A percentile compares a stretch with the other conserved stretches of the same genome.
Evolutionary conservation across 2,888 invertebrate species (phyloP).

Genomic region (Flabesymbios commensalis): DNA sequence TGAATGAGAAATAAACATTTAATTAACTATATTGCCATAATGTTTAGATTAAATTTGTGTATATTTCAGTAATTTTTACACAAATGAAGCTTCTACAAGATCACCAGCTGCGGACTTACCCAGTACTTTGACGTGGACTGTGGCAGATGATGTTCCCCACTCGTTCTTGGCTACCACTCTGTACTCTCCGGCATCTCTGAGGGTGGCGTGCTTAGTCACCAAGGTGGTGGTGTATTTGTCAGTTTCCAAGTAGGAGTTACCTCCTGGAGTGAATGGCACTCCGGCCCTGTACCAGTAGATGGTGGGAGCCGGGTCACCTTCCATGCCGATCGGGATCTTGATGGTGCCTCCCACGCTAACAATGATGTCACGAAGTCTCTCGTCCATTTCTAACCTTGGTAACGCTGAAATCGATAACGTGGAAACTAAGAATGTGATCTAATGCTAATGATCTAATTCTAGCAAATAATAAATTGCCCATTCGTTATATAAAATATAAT

Average conservation of each 20-base stretch:
- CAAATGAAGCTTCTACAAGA: too few relatives aligned
- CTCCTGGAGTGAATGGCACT: slow-evolving; percentile 12
- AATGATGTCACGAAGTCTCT: slow-evolving; percentile 21
- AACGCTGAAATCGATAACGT: slow-evolving; percentile 25
- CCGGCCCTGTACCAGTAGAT: slow-evolving; percentile 36
- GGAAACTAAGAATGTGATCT: background rate
- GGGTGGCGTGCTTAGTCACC: slow-evolving; percentile 65
- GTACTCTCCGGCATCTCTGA: slow-evolving; percentile 37
- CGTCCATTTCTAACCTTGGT: slow-evolving; percentile 34
- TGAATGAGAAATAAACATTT: too few relatives aligned
- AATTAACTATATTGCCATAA: too few relatives aligned
- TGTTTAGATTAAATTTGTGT: too few relatives aligned
- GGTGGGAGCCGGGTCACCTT: slow-evolving; percentile 33
- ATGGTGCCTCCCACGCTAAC: slow-evolving; percentile 25
- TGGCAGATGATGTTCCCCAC: slow-evolving; percentile 30
- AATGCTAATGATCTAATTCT: background rate
- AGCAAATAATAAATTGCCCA: too few relatives aligned
- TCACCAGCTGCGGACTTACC: slow-evolving; percentile 27
- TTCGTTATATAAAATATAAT: too few relatives aligned
- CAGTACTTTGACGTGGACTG: slow-evolving; percentile 29
- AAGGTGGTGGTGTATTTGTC: slow-evolving; percentile 51
- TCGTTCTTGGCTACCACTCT: slow-evolving; percentile 37
- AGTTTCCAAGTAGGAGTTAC: slow-evolving; percentile 68
- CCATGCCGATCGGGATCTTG: slow-evolving; percentile 30
- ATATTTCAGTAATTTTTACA: too few relatives aligned